Evolutionary conservation across 2,797 vertebrate species (phyloP).

Genomic region (Fratercula arctica): DNA sequence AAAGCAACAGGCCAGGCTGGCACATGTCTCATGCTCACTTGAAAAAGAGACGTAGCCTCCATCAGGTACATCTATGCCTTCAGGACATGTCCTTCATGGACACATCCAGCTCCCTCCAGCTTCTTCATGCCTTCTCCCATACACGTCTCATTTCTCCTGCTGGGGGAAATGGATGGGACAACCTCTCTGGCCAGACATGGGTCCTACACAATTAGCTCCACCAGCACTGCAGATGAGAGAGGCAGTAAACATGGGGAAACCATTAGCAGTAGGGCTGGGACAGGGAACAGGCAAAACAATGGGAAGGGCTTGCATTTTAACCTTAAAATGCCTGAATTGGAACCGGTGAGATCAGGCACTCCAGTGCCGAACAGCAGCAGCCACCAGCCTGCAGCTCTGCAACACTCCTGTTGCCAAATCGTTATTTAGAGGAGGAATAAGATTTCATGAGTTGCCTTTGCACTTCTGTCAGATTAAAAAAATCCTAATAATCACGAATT

Average conservation of each 20-base stretch:
- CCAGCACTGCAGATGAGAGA: neutral
- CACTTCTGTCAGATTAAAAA: neutral
- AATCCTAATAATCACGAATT: neutral
- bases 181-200: neutral
- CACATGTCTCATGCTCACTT: neutral
- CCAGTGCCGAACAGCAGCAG: neutral
- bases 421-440: neutral
- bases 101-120: neutral
- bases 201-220: neutral
- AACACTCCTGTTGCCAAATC: accelerated
- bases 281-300: neutral
- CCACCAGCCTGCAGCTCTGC: neutral
- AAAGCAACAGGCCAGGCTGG: neutral
- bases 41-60: neutral
- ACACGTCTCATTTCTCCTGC: neutral
- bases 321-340: neutral
- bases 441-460: neutral
- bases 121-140: neutral
- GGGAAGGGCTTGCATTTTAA: neutral
- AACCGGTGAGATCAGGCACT: neutral
- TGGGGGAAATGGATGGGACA: neutral
- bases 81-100: accelerated
- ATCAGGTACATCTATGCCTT: neutral
- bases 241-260: neutral
- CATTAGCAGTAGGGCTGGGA: neutral